Conservation (phyloP, 2,797 vertebrate species). For the Anguilla obscura region DNA sequence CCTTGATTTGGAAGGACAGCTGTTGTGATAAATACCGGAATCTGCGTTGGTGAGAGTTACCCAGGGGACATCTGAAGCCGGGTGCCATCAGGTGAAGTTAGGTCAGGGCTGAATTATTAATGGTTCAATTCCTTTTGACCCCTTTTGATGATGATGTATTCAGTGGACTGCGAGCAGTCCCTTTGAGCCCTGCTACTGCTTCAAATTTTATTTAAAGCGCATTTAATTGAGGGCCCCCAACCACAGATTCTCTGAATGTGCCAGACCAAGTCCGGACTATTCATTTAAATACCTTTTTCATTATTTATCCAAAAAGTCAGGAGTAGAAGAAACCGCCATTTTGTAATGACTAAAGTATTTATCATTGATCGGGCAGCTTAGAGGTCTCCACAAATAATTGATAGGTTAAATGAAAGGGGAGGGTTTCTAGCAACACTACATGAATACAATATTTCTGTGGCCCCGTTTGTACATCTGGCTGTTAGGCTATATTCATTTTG, state of each 20-base stretch:
- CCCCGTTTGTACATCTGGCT: not conserved
- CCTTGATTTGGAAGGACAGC: not conserved
- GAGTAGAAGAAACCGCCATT: not conserved
- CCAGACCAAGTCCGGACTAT: not conserved
- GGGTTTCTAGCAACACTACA: not conserved
- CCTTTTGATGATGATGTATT: conserved; percentile 9
- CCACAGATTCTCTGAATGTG: not conserved
- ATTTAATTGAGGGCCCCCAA: not conserved
- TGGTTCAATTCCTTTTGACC: not conserved
- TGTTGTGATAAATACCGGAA: not conserved
- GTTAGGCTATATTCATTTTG: not conserved
- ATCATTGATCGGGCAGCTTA: not conserved
- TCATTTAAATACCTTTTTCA: not conserved
- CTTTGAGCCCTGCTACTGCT: not conserved
- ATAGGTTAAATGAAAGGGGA: not conserved
- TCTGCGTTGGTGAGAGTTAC: not conserved
- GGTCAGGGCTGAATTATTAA: not conserved
- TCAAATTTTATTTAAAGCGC: not conserved
- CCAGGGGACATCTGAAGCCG: not conserved
- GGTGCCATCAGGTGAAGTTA: not conserved
- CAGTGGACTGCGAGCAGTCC: not conserved
- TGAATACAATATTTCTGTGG: not conserved
- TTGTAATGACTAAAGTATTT: not conserved
- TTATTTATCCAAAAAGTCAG: conserved; percentile 1
- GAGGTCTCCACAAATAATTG: not conserved